Conservation (phyloP, 2,797 vertebrate species). For the Centroberyx gerrardi region DNA sequence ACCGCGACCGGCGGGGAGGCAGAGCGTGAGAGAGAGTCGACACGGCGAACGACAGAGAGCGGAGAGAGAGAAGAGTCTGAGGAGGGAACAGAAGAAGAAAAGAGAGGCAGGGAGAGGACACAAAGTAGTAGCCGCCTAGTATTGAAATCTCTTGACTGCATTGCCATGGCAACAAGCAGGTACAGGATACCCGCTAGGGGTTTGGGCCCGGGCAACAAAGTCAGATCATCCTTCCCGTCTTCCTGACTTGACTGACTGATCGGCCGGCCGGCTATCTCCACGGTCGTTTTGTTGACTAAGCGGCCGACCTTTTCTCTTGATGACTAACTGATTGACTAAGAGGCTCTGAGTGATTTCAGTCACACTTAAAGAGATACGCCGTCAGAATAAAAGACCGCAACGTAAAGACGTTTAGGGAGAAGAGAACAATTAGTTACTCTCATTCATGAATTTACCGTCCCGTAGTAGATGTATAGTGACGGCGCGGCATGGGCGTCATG, state of each 20-base stretch:
- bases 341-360: slow-evolving; percentile 65
- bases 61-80: slow-evolving; percentile 51
- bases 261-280: slow-evolving; percentile 57
- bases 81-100: slow-evolving; percentile 65
- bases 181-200: slow-evolving; percentile 56
- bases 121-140: slow-evolving; percentile 48
- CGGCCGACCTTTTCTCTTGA: slow-evolving; percentile 70
- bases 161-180: slow-evolving; percentile 79
- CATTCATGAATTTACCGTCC: slow-evolving; percentile 37
- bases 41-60: slow-evolving; percentile 54
- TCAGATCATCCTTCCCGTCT: slow-evolving; percentile 39
- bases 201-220: slow-evolving; percentile 56
- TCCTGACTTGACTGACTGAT: slow-evolving; percentile 59
- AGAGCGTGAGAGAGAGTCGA: slow-evolving; percentile 56
- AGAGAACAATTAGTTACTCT: slow-evolving; percentile 34
- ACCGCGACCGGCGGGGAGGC: slow-evolving; percentile 59
- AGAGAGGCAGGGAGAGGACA: slow-evolving; percentile 65
- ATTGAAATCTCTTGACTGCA: slow-evolving; percentile 74
- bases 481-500: slow-evolving; percentile 27
- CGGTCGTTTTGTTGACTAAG: slow-evolving; percentile 70
- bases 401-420: slow-evolving; percentile 8
- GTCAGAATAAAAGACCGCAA: slow-evolving; percentile 42
- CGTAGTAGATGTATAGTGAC: slow-evolving; percentile 25
- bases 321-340: slow-evolving; percentile 76
- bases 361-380: slow-evolving; percentile 53